phyloP scores from a whole-genome alignment of 2,888 invertebrate species.

The Apodemia zela region DNA sequence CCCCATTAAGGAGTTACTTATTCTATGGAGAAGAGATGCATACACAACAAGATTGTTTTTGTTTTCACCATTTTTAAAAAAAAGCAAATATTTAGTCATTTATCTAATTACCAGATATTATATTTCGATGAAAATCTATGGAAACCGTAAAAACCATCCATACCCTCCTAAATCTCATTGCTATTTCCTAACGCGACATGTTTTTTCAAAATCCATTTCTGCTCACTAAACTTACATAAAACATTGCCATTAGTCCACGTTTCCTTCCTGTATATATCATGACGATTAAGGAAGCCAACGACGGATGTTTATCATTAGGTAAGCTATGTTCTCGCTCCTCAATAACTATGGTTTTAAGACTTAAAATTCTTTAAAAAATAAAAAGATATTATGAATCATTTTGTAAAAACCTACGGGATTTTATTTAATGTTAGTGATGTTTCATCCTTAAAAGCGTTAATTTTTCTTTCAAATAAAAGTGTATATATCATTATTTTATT shows the following conservation, averaged over 20 bases:
- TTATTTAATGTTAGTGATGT: too few species aligned
- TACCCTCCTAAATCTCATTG: not conserved
- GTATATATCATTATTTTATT: too few species aligned
- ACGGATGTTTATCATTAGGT: slow-evolving; percentile 13
- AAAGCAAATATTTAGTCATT: too few species aligned
- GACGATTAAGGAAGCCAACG: slow-evolving; percentile 7
- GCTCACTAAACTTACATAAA: slow-evolving; percentile 11
- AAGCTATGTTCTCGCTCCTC: slow-evolving; percentile 31
- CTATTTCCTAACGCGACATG: not conserved
- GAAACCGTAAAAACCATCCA: not conserved
- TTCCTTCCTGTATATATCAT: slow-evolving; percentile 12
- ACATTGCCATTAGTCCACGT: slow-evolving; percentile 6
- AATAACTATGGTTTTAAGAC: slow-evolving; percentile 38
- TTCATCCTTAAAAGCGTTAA: too few species aligned
- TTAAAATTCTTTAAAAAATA: not conserved
- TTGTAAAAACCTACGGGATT: too few species aligned
- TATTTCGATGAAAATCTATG: too few species aligned
- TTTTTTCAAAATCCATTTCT: slow-evolving; percentile 4
- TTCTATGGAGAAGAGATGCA: too few species aligned
- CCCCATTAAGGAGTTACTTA: too few species aligned
- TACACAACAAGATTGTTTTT: too few species aligned
- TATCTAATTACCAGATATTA: too few species aligned
- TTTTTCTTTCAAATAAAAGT: too few species aligned
- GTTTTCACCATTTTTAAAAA: too few species aligned
- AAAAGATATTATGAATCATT: not conserved